A percentile compares a stretch with the other conserved stretches of the same genome.
Evolutionary conservation across 2,888 invertebrate genomes (phyloP).

Genomic region (Macroteleia sp.): DNA sequence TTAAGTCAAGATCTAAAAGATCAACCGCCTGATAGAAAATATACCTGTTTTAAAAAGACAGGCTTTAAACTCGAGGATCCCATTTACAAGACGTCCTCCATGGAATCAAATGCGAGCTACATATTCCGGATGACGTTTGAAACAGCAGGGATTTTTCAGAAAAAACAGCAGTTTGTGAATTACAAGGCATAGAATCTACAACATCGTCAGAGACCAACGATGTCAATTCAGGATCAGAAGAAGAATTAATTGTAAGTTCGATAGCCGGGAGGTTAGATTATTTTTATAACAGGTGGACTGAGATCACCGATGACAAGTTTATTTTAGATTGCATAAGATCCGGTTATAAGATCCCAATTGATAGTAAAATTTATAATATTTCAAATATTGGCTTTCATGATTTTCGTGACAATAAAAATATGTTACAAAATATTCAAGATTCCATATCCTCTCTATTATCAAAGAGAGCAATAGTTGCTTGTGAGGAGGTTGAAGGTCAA

Average conservation of each 20-base stretch:
- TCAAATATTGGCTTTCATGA: not conserved
- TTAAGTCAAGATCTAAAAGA: constrained; percentile 13
- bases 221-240: not conserved
- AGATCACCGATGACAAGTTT: not conserved
- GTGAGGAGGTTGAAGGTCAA: not conserved
- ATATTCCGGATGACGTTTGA: constrained; percentile 11
- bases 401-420: not conserved
- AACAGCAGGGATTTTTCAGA: constrained; percentile 7
- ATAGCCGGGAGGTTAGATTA: not conserved
- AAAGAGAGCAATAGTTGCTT: too few species aligned
- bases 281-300: not conserved
- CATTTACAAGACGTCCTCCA: constrained; percentile 12
- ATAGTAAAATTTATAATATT: not conserved
- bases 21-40: not conserved
- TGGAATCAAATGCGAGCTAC: constrained; percentile 8
- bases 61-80: constrained; percentile 1
- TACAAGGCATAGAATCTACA: not conserved
- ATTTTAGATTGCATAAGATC: not conserved
- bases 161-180: constrained; percentile 4
- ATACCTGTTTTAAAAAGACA: too few species aligned
- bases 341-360: not conserved
- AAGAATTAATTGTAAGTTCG: not conserved
- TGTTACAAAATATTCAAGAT: not conserved
- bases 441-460: too few species aligned
- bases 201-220: not conserved